Percentiles rank a stretch among this genome's conserved stretches.
Evolutionary conservation across 1,140 invertebrate species (phyloP).

Genomic region (Arctopsyche grandis): DNA sequence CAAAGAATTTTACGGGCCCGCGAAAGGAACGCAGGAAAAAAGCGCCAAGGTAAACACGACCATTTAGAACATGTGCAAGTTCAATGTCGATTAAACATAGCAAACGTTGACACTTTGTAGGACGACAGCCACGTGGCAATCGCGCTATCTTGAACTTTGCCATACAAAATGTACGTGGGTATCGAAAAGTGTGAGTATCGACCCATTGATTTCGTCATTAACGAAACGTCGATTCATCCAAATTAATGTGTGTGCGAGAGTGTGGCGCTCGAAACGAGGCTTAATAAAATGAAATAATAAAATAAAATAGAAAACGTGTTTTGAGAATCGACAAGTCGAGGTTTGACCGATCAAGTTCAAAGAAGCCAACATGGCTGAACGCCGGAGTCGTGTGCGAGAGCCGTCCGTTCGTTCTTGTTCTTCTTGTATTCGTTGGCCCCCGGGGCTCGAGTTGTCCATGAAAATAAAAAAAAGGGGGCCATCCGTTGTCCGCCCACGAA

Average conservation of each 20-base stretch:
- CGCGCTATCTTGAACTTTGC: too few relatives aligned
- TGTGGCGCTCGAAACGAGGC: constrained; percentile 11
- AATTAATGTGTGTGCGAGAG: constrained; percentile 32
- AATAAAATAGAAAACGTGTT: constrained; percentile 11
- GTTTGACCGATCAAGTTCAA: constrained; percentile 42
- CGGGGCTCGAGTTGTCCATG: constrained; percentile 34
- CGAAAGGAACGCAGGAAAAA: neutral
- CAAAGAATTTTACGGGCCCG: neutral
- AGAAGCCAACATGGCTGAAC: constrained; percentile 16
- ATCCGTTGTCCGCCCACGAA: constrained; percentile 37
- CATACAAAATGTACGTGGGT: too few relatives aligned
- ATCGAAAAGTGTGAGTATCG: neutral
- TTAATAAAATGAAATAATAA: neutral
- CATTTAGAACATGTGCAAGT: constrained; percentile 16
- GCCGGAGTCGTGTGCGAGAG: constrained; percentile 7
- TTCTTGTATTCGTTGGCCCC: constrained; percentile 29
- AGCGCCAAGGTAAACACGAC: constrained; percentile 18
- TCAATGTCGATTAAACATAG: constrained; percentile 15
- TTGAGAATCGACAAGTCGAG: constrained; percentile 24
- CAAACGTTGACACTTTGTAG: neutral
- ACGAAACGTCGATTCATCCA: constrained; percentile 37
- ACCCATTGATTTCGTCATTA: constrained; percentile 18
- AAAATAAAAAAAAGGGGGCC: constrained; percentile 33
- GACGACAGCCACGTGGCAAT: neutral
- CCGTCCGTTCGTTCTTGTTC: constrained; percentile 11